Conservation (phyloP, 2,888 invertebrate genomes). For the Stenodema calcarata region DNA sequence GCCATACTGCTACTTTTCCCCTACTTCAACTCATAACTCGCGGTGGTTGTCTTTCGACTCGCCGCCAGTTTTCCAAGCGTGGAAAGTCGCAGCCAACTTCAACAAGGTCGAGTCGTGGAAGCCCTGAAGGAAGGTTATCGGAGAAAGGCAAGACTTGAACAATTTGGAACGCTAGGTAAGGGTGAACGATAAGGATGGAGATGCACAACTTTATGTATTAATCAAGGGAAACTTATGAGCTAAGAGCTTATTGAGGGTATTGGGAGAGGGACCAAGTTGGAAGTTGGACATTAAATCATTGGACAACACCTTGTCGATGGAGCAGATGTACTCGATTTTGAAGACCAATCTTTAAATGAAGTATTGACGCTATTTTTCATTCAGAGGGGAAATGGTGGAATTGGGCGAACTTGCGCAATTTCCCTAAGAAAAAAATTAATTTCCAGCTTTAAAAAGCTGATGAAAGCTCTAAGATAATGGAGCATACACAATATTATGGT, state of each 20-base stretch:
- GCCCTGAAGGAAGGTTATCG: not conserved
- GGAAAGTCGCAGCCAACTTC: not conserved
- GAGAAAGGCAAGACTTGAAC: not conserved
- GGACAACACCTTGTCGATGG: not conserved
- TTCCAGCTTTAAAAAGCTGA: too few relatives aligned
- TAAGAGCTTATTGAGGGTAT: slow-evolving; percentile 17
- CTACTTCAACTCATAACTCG: not conserved
- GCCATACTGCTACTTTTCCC: too few relatives aligned
- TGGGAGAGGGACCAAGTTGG: not conserved
- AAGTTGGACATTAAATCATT: not conserved
- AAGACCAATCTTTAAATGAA: too few relatives aligned
- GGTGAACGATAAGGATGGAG: not conserved
- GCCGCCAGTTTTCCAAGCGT: not conserved
- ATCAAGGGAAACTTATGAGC: slow-evolving; percentile 14
- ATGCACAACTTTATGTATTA: slow-evolving; percentile 11
- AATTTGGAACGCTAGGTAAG: not conserved
- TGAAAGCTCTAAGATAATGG: too few relatives aligned
- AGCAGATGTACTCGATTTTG: not conserved
- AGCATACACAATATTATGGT: too few relatives aligned
- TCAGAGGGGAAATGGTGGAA: too few relatives aligned
- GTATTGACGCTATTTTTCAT: too few relatives aligned
- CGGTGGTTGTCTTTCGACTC: not conserved
- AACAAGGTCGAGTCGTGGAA: not conserved
- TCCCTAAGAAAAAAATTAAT: too few relatives aligned
- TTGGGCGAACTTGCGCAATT: too few relatives aligned